These are phyloP conservation scores for Zosterops hypoxanthus DNA, from an alignment of 2,113 vertebrate genomes.

Conservation along the genomic window DNA sequence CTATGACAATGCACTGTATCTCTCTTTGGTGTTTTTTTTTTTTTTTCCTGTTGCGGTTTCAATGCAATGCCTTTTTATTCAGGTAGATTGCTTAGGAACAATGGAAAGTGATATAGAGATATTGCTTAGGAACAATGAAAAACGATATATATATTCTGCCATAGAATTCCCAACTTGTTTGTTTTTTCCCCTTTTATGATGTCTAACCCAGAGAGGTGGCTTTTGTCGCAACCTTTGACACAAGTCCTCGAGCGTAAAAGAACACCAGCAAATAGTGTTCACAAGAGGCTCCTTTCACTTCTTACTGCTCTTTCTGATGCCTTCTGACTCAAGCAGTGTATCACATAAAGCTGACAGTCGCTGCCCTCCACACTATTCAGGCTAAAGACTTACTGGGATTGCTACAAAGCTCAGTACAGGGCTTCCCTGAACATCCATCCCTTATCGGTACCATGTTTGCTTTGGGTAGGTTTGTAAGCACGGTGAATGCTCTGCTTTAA, in stretches of 20 bases:
- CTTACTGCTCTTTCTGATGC: neutral
- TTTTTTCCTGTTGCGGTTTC: neutral
- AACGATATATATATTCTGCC: neutral
- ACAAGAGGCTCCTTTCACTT: neutral
- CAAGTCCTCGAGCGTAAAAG: fast-evolving
- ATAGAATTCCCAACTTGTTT: neutral
- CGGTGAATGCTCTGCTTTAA: neutral
- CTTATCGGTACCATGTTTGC: fast-evolving
- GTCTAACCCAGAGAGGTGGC: neutral
- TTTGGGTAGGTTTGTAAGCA: neutral
- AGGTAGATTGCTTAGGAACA: neutral
- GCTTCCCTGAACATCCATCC: neutral
- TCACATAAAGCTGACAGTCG: neutral
- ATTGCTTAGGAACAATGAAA: neutral
- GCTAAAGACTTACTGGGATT: neutral
- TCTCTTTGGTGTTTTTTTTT: neutral
- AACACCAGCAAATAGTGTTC: neutral
- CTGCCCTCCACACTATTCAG: neutral
- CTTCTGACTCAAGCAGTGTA: neutral
- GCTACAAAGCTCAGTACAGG: neutral
- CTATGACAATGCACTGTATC: neutral
- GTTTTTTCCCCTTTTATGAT: neutral
- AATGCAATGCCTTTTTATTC: neutral
- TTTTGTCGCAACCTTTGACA: neutral
- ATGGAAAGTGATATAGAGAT: neutral